Percentiles rank a stretch among this genome's conserved stretches.
Conservation (phyloP, 2,888 invertebrate species). For the Phengaris arion region DNA sequence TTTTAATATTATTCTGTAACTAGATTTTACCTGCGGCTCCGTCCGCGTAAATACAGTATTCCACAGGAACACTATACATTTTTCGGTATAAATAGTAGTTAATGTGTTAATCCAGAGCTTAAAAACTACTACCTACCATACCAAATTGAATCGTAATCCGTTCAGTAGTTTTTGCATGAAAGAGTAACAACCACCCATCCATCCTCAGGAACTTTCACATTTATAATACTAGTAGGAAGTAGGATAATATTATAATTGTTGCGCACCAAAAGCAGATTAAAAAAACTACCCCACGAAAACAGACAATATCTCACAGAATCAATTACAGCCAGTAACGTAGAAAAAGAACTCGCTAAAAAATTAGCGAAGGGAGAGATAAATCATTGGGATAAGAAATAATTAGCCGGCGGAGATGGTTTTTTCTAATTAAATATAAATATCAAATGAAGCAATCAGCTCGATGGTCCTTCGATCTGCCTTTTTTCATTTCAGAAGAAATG, state of each 20-base stretch:
- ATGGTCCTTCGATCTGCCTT: slow-evolving; percentile 48
- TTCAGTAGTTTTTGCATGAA: too few relatives aligned
- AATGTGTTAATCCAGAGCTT: too few relatives aligned
- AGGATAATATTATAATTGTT: not conserved
- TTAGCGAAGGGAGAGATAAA: slow-evolving; percentile 58
- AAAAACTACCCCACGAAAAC: not conserved
- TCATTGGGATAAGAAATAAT: slow-evolving; percentile 77
- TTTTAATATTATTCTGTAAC: too few relatives aligned
- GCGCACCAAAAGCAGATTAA: not conserved
- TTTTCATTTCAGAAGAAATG: slow-evolving; percentile 17
- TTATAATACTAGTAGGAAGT: too few relatives aligned
- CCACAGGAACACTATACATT: too few relatives aligned
- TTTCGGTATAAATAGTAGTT: too few relatives aligned
- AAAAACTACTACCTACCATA: too few relatives aligned
- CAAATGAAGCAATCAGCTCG: slow-evolving; percentile 62
- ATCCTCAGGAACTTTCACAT: too few relatives aligned
- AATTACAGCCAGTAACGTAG: slow-evolving; percentile 37
- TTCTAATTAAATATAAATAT: slow-evolving; percentile 78
- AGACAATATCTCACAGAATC: slow-evolving; percentile 28
- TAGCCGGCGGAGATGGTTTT: slow-evolving; percentile 60
- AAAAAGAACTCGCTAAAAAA: slow-evolving; percentile 43
- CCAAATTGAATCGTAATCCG: too few relatives aligned
- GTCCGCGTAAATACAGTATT: too few relatives aligned
- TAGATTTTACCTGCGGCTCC: too few relatives aligned
- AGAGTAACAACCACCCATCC: too few relatives aligned